These are phyloP conservation scores for Amblyjoppa proteus DNA, from an alignment of 2,888 invertebrate genomes.

Conservation along the genomic window DNA sequence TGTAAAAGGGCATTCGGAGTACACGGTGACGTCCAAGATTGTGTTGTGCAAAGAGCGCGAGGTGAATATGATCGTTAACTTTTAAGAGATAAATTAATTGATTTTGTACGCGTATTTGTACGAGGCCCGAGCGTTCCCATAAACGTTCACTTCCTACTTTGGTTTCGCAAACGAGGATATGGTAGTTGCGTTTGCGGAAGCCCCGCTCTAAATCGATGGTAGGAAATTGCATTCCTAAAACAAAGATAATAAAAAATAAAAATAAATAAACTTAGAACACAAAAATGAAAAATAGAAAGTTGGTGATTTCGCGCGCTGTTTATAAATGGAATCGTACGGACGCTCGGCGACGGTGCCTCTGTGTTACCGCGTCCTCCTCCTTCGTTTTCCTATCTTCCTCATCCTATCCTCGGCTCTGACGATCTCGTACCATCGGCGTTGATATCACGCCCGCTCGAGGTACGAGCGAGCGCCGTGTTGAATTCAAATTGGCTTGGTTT, in stretches of 20 bases:
- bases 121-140: background rate
- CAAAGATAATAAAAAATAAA: conserved; percentile 11
- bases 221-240: conserved; percentile 31
- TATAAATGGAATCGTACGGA: conserved; percentile 38
- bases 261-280: background rate
- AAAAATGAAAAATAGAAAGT: conserved; percentile 3
- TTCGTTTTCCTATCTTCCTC: conserved; percentile 20
- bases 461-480: conserved; percentile 43
- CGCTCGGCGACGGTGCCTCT: background rate
- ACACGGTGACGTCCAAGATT: background rate
- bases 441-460: conserved; percentile 40
- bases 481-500: conserved; percentile 62
- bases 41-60: background rate
- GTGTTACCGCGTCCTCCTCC: conserved; percentile 18
- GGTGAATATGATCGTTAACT: background rate
- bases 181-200: conserved; percentile 23
- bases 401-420: conserved; percentile 10
- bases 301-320: conserved; percentile 9
- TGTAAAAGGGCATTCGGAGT: background rate
- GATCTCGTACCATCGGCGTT: conserved; percentile 16
- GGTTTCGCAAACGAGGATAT: conserved; percentile 16
- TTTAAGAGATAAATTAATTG: conserved; percentile 1
- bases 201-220: conserved; percentile 29
- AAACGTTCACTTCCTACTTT: conserved; percentile 44
- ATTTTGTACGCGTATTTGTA: conserved; percentile 14